Conservation (phyloP, 2,888 invertebrate genomes). For the Nyleta sp. region DNA sequence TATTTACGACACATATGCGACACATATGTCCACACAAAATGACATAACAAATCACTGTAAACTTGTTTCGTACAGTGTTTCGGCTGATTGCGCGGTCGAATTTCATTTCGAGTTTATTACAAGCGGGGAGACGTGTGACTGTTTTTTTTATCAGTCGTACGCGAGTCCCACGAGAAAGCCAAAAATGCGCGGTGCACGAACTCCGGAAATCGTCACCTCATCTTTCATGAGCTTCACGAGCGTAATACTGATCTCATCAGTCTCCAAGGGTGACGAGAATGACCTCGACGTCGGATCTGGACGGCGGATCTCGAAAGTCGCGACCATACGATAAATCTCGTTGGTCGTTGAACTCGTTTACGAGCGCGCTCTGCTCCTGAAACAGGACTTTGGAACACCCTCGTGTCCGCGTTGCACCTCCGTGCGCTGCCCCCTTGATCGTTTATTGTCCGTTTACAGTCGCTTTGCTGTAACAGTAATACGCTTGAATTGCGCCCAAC, state of each 20-base stretch:
- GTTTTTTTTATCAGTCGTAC: constrained; percentile 34
- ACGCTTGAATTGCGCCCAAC: constrained; percentile 33
- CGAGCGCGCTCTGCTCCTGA: constrained; percentile 52
- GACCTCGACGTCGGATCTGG: constrained; percentile 67
- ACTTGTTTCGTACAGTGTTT: background rate
- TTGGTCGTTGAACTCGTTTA: constrained; percentile 72
- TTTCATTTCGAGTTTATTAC: constrained; percentile 35
- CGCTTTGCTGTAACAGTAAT: constrained; percentile 38
- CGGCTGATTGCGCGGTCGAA: background rate
- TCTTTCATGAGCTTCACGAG: constrained; percentile 64
- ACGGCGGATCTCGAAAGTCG: constrained; percentile 64
- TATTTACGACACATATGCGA: too few relatives aligned
- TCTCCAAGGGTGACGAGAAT: constrained; percentile 67
- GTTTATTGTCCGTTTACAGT: constrained; percentile 28
- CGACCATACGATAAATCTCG: constrained; percentile 69
- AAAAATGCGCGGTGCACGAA: constrained; percentile 54
- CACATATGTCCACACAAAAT: too few relatives aligned
- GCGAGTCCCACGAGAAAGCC: constrained; percentile 31
- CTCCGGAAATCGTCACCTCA: constrained; percentile 67
- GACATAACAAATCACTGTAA: too few relatives aligned
- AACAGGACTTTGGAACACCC: constrained; percentile 59
- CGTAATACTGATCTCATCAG: constrained; percentile 66
- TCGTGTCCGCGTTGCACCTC: constrained; percentile 45
- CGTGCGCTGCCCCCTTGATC: constrained; percentile 23
- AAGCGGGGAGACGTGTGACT: constrained; percentile 10